Evolutionary conservation across 1,140 invertebrate genomes (phyloP).

Genomic region (Anthonomus grandis): DNA sequence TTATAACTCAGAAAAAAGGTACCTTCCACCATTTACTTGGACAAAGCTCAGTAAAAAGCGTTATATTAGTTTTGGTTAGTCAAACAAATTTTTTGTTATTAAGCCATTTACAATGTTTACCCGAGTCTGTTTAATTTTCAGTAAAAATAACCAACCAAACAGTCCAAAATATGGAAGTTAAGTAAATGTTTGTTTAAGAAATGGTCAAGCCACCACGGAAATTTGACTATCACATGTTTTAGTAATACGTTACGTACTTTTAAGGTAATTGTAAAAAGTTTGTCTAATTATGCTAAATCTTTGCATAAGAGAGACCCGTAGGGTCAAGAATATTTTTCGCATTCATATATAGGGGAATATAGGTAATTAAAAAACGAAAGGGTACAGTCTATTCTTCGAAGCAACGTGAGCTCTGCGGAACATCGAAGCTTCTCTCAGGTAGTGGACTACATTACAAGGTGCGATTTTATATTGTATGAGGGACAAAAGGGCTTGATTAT

Average conservation of each 20-base stretch:
- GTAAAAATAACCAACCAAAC: no score
- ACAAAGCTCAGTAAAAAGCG: slow-evolving; percentile 9
- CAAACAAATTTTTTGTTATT: slow-evolving; percentile 23
- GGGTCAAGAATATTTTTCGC: no score
- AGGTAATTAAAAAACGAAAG: slow-evolving; percentile 6
- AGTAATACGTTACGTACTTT: not conserved
- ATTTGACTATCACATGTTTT: not conserved
- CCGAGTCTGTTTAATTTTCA: slow-evolving; percentile 16
- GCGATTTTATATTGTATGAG: no score
- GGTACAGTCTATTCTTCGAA: not conserved
- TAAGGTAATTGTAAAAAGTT: no score
- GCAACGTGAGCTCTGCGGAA: not conserved
- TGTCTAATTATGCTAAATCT: no score
- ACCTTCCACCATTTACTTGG: not conserved
- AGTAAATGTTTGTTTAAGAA: slow-evolving; percentile 22
- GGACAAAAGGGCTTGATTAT: no score
- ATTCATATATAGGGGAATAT: no score
- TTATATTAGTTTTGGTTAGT: slow-evolving; percentile 11
- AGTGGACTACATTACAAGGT: not conserved
- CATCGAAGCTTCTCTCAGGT: not conserved
- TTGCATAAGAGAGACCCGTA: no score
- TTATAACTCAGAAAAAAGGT: slow-evolving; percentile 4
- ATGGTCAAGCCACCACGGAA: slow-evolving; percentile 15
- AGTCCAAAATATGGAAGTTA: slow-evolving; percentile 23
- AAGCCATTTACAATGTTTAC: slow-evolving; percentile 24